These are phyloP conservation scores for Drosophila mimica DNA, from an alignment of 2,888 invertebrate species.

Conservation along the genomic window DNA sequence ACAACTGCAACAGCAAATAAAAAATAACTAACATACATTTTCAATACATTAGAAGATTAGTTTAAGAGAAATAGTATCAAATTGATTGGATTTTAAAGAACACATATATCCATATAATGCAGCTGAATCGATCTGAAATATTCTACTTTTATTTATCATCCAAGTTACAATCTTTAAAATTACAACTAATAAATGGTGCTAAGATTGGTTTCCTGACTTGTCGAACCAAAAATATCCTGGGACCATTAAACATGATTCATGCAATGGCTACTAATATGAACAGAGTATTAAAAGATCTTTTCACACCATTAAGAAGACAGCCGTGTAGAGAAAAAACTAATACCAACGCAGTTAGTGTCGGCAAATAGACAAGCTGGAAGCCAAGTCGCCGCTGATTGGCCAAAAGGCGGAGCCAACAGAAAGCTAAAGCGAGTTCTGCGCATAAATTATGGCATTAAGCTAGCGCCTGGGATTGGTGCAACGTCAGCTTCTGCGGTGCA, in stretches of 20 bases:
- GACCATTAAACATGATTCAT: background rate
- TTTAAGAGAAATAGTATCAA: background rate
- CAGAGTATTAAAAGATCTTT: slow-evolving; percentile 28
- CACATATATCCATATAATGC: background rate
- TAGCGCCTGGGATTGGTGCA: slow-evolving; percentile 82
- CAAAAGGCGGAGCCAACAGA: slow-evolving; percentile 74
- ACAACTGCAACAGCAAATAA: slow-evolving; percentile 26
- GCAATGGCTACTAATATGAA: background rate
- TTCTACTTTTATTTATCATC: background rate
- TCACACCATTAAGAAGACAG: slow-evolving; percentile 42
- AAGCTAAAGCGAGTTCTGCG: slow-evolving; percentile 65
- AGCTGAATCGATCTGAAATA: background rate
- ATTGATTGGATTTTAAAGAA: background rate
- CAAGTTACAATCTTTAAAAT: background rate
- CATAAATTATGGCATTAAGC: slow-evolving; percentile 82
- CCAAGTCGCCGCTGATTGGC: slow-evolving; percentile 68
- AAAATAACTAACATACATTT: slow-evolving; percentile 15
- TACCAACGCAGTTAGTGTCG: slow-evolving; percentile 20
- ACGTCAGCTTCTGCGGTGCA: slow-evolving; percentile 30
- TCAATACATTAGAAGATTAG: background rate
- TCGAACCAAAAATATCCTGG: background rate
- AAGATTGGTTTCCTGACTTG: background rate
- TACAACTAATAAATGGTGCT: background rate
- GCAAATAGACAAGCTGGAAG: slow-evolving; percentile 54
- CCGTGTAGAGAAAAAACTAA: slow-evolving; percentile 4